A percentile compares a stretch with the other conserved stretches of the same genome.
Conservation (phyloP, 2,113 vertebrate species). For the Lagopus muta region DNA sequence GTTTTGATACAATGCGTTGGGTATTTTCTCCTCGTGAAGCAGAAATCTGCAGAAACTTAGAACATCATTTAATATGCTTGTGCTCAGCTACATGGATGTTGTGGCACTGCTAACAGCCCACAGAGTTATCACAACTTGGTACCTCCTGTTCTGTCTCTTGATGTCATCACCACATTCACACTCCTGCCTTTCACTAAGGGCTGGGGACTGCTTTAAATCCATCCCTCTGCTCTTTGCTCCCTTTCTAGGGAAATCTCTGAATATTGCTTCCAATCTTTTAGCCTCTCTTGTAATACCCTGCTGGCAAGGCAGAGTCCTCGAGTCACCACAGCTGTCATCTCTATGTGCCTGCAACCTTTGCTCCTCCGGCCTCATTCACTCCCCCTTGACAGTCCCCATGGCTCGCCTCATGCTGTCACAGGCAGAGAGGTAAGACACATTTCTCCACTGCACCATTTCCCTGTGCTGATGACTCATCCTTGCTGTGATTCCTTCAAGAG, state of each 20-base stretch:
- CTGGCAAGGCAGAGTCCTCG: not conserved
- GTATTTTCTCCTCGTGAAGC: not conserved
- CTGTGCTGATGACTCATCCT: constrained; percentile 14
- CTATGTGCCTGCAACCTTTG: not conserved
- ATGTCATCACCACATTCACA: not conserved
- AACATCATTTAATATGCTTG: not conserved
- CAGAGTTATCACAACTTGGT: not conserved
- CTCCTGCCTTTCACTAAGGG: not conserved
- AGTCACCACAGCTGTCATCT: not conserved
- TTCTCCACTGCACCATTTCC: not conserved
- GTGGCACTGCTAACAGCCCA: not conserved
- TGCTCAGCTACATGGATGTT: accelerated
- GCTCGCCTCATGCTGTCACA: not conserved
- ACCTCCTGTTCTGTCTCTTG: not conserved
- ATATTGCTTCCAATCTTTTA: not conserved
- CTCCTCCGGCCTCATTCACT: accelerated
- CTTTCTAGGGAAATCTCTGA: not conserved
- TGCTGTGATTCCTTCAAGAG: not conserved
- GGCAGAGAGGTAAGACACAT: not conserved
- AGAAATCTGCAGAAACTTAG: not conserved
- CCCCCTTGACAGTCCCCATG: not conserved
- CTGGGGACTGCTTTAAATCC: not conserved
- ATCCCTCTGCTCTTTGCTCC: not conserved
- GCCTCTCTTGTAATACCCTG: not conserved
- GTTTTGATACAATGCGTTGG: not conserved